Evolutionary conservation across 2,797 vertebrate species (phyloP).

Genomic region (Pseudocheirus occidentalis): DNA sequence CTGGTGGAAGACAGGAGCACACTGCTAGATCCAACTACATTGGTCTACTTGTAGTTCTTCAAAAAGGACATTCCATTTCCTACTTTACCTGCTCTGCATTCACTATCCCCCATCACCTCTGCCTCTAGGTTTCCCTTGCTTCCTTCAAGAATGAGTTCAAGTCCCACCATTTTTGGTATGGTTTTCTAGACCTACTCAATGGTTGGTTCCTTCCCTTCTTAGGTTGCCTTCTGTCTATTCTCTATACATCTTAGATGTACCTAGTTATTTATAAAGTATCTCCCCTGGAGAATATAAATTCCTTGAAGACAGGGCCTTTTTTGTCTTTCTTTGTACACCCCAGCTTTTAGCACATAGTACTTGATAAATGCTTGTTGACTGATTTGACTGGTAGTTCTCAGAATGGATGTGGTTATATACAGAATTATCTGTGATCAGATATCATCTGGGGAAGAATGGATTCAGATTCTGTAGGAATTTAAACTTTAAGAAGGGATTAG

Average conservation of each 20-base stretch:
- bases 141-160: neutral
- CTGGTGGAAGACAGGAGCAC: neutral
- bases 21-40: neutral
- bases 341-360: neutral
- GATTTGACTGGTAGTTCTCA: neutral
- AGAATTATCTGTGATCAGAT: neutral
- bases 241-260: neutral
- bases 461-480: neutral
- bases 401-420: neutral
- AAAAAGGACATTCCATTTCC: neutral
- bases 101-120: too few species aligned
- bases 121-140: neutral
- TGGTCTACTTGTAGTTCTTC: neutral
- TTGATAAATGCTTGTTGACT: neutral
- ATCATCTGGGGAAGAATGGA: neutral
- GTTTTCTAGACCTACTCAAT: neutral
- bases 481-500: neutral
- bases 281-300: neutral
- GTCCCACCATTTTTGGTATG: neutral
- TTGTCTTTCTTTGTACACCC: neutral
- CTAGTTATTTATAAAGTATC: neutral
- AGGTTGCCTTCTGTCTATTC: neutral
- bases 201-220: neutral
- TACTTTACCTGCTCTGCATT: neutral
- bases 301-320: neutral